Evolutionary conservation across 2,113 vertebrate genomes (phyloP).

Genomic region (Ellobius talpinus): DNA sequence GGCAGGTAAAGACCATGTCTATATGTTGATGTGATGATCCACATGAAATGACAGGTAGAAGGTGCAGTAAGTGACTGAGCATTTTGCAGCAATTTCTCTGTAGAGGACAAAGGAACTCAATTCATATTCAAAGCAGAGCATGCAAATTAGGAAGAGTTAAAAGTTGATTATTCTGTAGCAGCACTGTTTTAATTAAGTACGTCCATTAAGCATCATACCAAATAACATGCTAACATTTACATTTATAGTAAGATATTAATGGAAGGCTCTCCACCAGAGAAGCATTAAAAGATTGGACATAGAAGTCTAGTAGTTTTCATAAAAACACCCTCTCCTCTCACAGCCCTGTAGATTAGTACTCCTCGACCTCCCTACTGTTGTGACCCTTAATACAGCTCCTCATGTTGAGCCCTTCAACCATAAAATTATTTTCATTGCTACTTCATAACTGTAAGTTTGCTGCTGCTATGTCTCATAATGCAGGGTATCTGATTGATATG

Average conservation of each 20-base stretch:
- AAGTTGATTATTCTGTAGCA: conserved; percentile 47
- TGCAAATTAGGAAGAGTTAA: conserved; percentile 47
- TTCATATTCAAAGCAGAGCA: conserved; percentile 61
- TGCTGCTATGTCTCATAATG: neutral
- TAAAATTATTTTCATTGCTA: neutral
- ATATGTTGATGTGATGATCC: neutral
- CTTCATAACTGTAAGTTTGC: neutral
- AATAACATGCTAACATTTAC: conserved; percentile 39
- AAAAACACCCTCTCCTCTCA: neutral
- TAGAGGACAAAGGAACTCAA: conserved; percentile 53
- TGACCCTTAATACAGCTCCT: neutral
- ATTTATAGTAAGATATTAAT: conserved; percentile 46
- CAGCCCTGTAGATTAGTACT: neutral
- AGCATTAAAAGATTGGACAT: neutral
- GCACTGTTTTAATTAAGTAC: conserved; percentile 68
- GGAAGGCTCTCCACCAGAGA: neutral
- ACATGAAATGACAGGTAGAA: neutral
- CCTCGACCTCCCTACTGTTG: neutral
- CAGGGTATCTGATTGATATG: neutral
- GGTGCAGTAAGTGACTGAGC: neutral
- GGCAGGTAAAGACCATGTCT: neutral
- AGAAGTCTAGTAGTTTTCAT: neutral
- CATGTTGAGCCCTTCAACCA: neutral
- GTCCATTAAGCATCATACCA: conserved; percentile 22
- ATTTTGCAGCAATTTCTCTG: neutral